phyloP scores from a whole-genome alignment of 1,140 invertebrate genomes.

The Adoxophyes honmai region DNA sequence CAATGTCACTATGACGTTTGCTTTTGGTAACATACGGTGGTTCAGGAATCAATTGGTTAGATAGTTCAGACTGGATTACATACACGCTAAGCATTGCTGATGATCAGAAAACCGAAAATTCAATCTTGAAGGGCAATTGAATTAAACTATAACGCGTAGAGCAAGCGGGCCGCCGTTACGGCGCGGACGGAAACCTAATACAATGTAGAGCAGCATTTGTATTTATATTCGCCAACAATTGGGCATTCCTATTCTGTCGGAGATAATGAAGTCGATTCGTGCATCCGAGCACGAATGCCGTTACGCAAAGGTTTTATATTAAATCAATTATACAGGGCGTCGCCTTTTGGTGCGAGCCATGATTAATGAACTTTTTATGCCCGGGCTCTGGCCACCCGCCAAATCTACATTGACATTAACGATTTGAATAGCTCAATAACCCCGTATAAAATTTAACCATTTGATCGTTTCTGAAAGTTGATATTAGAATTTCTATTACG shows the following conservation, averaged over 20 bases:
- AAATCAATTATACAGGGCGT: slow-evolving; percentile 26
- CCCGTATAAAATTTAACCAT: slow-evolving; percentile 14
- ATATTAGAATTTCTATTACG: too few relatives aligned
- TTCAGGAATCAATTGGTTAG: too few relatives aligned
- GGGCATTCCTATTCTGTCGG: slow-evolving; percentile 2
- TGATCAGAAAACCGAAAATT: too few relatives aligned
- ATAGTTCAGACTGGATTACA: too few relatives aligned
- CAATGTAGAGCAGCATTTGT: background rate
- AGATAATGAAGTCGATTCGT: slow-evolving; percentile 14
- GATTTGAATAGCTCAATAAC: slow-evolving; percentile 24
- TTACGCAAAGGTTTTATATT: slow-evolving; percentile 21
- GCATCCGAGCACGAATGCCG: slow-evolving; percentile 8
- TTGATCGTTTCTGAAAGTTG: background rate
- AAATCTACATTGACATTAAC: slow-evolving; percentile 34
- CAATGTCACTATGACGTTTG: too few relatives aligned
- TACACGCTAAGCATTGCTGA: too few relatives aligned
- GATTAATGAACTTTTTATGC: slow-evolving; percentile 33
- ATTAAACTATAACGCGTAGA: too few relatives aligned
- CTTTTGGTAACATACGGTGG: too few relatives aligned
- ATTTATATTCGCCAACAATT: slow-evolving; percentile 7
- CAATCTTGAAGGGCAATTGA: too few relatives aligned
- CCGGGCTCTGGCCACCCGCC: slow-evolving; percentile 23
- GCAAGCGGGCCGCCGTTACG: background rate
- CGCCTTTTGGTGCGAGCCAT: slow-evolving; percentile 13
- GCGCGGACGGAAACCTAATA: background rate